Evolutionary conservation across 2,888 invertebrate genomes (phyloP).

Genomic region (Chromoteleia sp.): DNA sequence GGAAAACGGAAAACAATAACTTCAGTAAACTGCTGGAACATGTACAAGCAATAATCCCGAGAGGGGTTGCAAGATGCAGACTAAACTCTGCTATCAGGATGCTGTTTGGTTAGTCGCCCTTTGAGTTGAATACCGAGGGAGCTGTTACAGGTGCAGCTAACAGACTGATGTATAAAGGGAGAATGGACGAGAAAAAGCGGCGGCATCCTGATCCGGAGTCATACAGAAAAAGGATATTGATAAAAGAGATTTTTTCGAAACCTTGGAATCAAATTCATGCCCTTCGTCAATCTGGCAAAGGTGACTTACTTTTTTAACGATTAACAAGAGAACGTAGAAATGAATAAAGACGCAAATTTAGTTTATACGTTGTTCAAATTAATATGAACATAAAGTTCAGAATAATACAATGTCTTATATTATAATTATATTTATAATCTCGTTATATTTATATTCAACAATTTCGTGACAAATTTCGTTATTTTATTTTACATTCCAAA

Average conservation of each 20-base stretch:
- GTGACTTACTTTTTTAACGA: neutral
- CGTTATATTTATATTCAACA: too few species aligned
- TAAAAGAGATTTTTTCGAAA: slow-evolving; percentile 9
- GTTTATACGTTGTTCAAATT: too few species aligned
- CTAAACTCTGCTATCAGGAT: slow-evolving; percentile 62
- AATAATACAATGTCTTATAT: too few species aligned
- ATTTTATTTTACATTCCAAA: too few species aligned
- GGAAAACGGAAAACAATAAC: slow-evolving; percentile 57
- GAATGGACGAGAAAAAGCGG: neutral
- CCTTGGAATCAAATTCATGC: neutral
- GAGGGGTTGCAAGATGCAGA: slow-evolving; percentile 44
- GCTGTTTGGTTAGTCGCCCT: slow-evolving; percentile 57
- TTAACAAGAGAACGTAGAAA: neutral
- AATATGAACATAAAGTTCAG: too few species aligned
- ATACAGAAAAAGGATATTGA: slow-evolving; percentile 18
- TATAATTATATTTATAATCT: too few species aligned
- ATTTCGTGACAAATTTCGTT: too few species aligned
- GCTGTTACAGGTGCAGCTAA: slow-evolving; percentile 40
- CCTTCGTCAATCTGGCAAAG: neutral
- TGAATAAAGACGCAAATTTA: neutral
- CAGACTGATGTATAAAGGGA: slow-evolving; percentile 37
- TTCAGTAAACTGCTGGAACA: slow-evolving; percentile 56
- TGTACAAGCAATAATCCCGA: slow-evolving; percentile 52
- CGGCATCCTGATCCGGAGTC: slow-evolving; percentile 6
- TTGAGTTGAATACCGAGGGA: slow-evolving; percentile 56